These are phyloP conservation scores for Dendrolimus kikuchii DNA, from an alignment of 1,140 invertebrate genomes.

Conservation along the genomic window DNA sequence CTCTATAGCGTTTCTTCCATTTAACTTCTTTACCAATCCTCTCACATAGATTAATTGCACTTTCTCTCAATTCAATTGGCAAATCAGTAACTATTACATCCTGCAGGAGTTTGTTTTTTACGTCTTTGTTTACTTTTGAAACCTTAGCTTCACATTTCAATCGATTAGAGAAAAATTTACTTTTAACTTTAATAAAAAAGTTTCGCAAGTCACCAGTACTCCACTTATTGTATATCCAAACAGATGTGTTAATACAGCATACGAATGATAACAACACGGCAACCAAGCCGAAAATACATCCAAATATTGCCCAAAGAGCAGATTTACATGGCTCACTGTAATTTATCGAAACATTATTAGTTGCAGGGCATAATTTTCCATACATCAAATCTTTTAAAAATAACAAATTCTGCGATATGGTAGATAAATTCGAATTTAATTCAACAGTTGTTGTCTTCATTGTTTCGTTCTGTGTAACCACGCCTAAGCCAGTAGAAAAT, in stretches of 20 bases:
- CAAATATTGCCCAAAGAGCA: conserved; percentile 30
- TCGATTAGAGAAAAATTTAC: conserved; percentile 10
- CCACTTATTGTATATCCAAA: conserved; percentile 25
- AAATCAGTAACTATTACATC: conserved; percentile 48
- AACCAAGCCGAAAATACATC: conserved; percentile 27
- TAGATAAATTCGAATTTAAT: conserved; percentile 42
- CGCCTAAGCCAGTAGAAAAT: conserved; percentile 37
- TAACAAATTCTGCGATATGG: conserved; percentile 51
- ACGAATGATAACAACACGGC: conserved; percentile 24
- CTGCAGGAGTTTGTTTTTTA: conserved; percentile 36
- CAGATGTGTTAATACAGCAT: conserved; percentile 24
- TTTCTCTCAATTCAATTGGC: conserved; percentile 43
- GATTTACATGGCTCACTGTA: conserved; percentile 25
- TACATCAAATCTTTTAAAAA: conserved; percentile 41
- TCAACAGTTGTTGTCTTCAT: conserved; percentile 19
- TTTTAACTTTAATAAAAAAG: conserved; percentile 13
- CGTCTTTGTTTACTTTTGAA: conserved; percentile 18
- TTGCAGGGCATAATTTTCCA: conserved; percentile 35
- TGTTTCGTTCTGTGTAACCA: conserved; percentile 17
- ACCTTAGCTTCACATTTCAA: conserved; percentile 4
- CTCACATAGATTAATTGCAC: conserved; percentile 40
- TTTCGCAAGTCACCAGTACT: conserved; percentile 18
- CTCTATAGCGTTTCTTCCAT: conserved; percentile 41
- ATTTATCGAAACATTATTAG: conserved; percentile 16
- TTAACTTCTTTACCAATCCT: conserved; percentile 34